phyloP scores from a whole-genome alignment of 2,113 vertebrate genomes.

The Nipponia nippon region DNA sequence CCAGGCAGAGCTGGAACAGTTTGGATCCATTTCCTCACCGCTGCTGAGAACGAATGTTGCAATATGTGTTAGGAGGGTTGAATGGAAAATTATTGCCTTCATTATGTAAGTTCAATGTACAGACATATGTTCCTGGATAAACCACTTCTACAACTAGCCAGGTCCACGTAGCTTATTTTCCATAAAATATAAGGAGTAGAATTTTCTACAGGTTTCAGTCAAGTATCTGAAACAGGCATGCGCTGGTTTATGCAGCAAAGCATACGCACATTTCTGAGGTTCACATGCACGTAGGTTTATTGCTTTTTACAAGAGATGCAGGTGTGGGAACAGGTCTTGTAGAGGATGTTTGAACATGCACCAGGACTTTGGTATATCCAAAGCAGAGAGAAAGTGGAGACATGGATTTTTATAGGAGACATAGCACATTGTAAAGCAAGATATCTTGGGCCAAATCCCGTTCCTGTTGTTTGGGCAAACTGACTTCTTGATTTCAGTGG shows the following conservation, averaged over 20 bases:
- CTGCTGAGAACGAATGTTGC: background rate
- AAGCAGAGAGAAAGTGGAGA: background rate
- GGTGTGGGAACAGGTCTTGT: background rate
- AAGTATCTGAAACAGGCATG: background rate
- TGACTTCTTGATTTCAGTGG: background rate
- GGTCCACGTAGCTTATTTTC: background rate
- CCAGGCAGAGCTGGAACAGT: conserved; percentile 23
- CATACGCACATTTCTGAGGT: accelerated
- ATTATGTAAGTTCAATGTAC: background rate
- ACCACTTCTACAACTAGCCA: background rate
- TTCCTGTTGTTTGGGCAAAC: background rate
- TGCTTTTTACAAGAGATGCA: background rate
- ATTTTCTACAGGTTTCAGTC: background rate
- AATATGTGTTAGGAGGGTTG: background rate
- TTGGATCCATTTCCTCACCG: background rate
- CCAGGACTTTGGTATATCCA: background rate
- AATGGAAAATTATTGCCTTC: conserved; percentile 42
- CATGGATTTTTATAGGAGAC: background rate
- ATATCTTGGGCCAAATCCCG: background rate
- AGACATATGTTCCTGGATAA: conserved; percentile 46
- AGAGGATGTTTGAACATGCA: background rate
- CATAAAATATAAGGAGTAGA: background rate
- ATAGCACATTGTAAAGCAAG: background rate
- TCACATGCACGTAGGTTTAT: background rate
- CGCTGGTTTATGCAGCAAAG: background rate